These are phyloP conservation scores for Hirtodrosophila duncani DNA, from an alignment of 2,888 invertebrate species.

Conservation along the genomic window DNA sequence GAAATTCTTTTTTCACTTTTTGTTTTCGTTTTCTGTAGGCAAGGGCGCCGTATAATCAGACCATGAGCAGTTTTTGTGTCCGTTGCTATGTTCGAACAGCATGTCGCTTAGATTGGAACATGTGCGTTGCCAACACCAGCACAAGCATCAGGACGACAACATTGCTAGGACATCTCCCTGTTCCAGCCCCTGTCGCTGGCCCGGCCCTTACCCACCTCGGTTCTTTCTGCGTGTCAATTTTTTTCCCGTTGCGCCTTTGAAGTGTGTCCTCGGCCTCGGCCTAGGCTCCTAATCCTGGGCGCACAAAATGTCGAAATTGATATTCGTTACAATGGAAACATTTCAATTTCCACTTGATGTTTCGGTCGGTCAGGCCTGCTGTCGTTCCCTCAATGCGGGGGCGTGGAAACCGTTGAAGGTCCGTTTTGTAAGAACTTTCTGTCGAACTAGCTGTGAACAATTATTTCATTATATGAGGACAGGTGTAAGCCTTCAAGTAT, in stretches of 20 bases:
- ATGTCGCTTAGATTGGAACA: slow-evolving; percentile 67
- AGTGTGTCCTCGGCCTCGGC: slow-evolving; percentile 25
- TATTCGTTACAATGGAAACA: slow-evolving; percentile 62
- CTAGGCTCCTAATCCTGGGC: no score
- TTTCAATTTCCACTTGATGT: slow-evolving; percentile 66
- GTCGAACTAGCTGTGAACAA: slow-evolving; percentile 22
- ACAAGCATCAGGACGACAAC: slow-evolving; percentile 38
- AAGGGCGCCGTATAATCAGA: slow-evolving; percentile 50
- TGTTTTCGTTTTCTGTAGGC: background rate
- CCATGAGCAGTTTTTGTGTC: slow-evolving; percentile 66
- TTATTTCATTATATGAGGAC: slow-evolving; percentile 33
- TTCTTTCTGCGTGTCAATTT: slow-evolving; percentile 33
- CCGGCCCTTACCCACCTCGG: background rate
- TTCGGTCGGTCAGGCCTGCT: slow-evolving; percentile 15
- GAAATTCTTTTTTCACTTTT: slow-evolving; percentile 51
- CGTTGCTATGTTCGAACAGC: slow-evolving; percentile 41
- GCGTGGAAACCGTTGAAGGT: slow-evolving; percentile 23
- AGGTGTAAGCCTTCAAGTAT: slow-evolving; percentile 40
- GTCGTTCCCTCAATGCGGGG: no score
- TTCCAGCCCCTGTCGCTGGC: background rate
- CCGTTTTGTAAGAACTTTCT: slow-evolving; percentile 22
- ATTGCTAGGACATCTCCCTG: slow-evolving; percentile 20
- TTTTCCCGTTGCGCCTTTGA: slow-evolving; percentile 18
- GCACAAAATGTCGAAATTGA: slow-evolving; percentile 59
- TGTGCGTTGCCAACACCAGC: slow-evolving; percentile 66